These are phyloP conservation scores for Ptiloglossa arizonensis DNA, from an alignment of 1,140 invertebrate species.

Conservation along the genomic window DNA sequence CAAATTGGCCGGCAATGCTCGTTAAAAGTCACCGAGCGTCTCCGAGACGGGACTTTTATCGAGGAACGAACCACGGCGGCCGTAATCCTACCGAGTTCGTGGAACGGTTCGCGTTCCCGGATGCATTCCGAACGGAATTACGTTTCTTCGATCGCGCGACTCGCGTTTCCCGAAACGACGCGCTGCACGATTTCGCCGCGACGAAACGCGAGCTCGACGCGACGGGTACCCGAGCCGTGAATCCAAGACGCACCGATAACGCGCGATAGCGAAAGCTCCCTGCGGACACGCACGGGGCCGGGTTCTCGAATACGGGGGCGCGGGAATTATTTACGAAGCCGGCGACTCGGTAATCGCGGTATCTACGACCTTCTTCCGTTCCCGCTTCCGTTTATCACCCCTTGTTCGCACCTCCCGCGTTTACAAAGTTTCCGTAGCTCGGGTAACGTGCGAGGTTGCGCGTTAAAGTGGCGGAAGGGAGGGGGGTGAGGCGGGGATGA, in stretches of 20 bases:
- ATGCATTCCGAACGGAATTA: too few species aligned
- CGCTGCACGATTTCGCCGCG: background rate
- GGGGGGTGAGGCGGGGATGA: constrained; percentile 17
- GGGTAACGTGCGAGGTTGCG: constrained; percentile 42
- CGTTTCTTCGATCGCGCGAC: background rate
- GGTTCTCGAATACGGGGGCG: constrained; percentile 11
- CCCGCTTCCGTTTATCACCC: constrained; percentile 14
- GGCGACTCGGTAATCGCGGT: constrained; percentile 56
- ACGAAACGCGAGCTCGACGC: background rate
- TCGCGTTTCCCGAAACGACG: background rate
- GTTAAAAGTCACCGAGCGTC: too few species aligned
- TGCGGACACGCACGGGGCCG: constrained; percentile 5
- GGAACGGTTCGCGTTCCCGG: too few species aligned
- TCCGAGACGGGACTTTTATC: too few species aligned
- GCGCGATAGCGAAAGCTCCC: constrained; percentile 12
- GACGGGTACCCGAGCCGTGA: background rate
- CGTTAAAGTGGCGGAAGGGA: constrained; percentile 13
- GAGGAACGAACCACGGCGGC: too few species aligned
- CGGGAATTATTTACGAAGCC: constrained; percentile 62
- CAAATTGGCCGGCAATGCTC: too few species aligned
- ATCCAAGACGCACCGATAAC: background rate
- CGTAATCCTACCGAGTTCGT: too few species aligned
- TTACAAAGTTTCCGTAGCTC: constrained; percentile 49
- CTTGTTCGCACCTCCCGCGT: constrained; percentile 33
- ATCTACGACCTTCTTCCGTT: constrained; percentile 36